Conservation (phyloP, 2,113 vertebrate species). For the Poeciliopsis retropinna region DNA sequence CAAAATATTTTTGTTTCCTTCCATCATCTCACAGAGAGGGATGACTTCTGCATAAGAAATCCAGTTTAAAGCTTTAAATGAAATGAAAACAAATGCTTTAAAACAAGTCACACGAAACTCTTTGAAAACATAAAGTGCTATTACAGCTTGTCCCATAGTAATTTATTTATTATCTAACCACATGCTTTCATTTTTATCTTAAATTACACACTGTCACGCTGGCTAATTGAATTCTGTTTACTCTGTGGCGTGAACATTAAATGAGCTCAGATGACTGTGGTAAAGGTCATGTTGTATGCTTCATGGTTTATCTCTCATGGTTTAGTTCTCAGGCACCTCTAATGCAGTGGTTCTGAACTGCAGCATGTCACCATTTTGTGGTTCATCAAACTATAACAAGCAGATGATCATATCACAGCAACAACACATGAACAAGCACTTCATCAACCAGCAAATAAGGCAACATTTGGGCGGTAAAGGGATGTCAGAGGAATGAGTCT, state of each 20-base stretch:
- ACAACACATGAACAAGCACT: neutral
- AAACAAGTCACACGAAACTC: neutral
- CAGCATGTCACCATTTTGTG: neutral
- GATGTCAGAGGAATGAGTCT: neutral
- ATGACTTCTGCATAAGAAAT: too few relatives aligned
- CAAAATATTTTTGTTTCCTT: too few relatives aligned
- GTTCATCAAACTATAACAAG: neutral
- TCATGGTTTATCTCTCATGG: conserved; percentile 21
- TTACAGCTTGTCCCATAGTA: neutral
- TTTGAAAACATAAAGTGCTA: neutral
- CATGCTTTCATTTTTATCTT: neutral
- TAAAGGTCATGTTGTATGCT: conserved; percentile 45
- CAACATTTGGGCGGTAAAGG: neutral
- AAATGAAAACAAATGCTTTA: neutral
- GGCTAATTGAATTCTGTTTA: conserved; percentile 27
- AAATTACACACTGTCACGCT: conserved; percentile 6
- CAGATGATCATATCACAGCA: neutral
- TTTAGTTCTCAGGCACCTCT: conserved; percentile 6
- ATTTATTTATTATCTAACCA: neutral
- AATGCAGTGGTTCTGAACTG: neutral
- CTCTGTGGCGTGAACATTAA: neutral
- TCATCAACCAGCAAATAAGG: neutral
- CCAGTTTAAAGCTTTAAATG: neutral
- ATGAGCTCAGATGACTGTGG: conserved; percentile 17
- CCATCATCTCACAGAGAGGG: too few relatives aligned